Conservation (phyloP, 2,113 vertebrate species). For the Hypomesus transpacificus region DNA sequence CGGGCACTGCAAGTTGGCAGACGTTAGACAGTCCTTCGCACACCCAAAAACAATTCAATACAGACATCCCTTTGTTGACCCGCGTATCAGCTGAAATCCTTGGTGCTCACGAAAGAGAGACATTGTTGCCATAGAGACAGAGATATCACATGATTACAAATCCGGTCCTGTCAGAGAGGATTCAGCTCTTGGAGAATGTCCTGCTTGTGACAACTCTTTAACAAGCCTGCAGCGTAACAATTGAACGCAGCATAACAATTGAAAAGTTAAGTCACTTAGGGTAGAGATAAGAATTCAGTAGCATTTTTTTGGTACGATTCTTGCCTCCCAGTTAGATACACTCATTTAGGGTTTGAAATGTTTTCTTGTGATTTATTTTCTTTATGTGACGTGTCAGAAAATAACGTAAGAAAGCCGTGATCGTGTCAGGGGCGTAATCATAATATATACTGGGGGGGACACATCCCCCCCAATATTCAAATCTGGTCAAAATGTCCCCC, state of each 20-base stretch:
- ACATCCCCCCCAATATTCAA: too few species aligned
- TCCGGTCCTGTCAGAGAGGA: slow-evolving; percentile 53
- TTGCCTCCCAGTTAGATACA: too few species aligned
- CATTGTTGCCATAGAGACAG: slow-evolving; percentile 57
- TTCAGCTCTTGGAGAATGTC: slow-evolving; percentile 32
- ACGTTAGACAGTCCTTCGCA: too few species aligned
- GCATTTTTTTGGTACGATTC: slow-evolving; percentile 14
- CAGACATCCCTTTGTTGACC: slow-evolving; percentile 36
- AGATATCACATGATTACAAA: slow-evolving; percentile 44
- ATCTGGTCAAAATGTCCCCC: too few species aligned
- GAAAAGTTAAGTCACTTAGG: slow-evolving; percentile 12
- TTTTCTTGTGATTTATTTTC: too few species aligned
- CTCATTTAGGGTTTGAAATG: too few species aligned
- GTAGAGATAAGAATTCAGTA: slow-evolving; percentile 23
- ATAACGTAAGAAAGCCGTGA: too few species aligned
- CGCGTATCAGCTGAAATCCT: slow-evolving; percentile 32
- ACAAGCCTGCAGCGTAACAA: slow-evolving; percentile 51
- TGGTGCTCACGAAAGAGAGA: slow-evolving; percentile 36
- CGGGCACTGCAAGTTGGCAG: too few species aligned
- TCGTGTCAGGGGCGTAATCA: too few species aligned
- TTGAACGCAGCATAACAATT: neutral
- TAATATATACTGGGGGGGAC: too few species aligned
- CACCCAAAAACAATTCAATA: too few species aligned
- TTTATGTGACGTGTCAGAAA: too few species aligned
- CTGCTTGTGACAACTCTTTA: slow-evolving; percentile 45